Conservation (phyloP, 2,797 vertebrate genomes). For the Epinephelus malabaricus region DNA sequence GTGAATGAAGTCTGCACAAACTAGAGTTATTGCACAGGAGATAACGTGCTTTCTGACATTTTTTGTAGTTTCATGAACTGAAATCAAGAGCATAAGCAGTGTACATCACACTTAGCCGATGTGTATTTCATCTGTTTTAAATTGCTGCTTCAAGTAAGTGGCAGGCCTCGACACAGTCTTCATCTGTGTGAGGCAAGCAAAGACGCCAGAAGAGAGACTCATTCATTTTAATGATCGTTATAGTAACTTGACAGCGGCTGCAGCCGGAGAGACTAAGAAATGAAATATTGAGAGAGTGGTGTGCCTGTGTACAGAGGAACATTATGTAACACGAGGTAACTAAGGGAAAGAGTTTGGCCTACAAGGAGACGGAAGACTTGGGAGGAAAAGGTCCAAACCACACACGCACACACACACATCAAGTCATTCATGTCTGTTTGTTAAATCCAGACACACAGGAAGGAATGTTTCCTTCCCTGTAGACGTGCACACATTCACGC, state of each 20-base stretch:
- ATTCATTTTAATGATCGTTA: conserved; percentile 52
- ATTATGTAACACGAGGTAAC: conserved; percentile 62
- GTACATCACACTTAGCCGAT: not conserved
- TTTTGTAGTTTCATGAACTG: not conserved
- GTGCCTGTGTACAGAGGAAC: conserved; percentile 39
- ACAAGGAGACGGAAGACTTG: conserved; percentile 49
- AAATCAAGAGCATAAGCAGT: conserved; percentile 6
- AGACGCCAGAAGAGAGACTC: conserved; percentile 24
- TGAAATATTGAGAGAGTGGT: conserved; percentile 50
- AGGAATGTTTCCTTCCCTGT: conserved; percentile 64
- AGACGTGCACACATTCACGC: conserved; percentile 53
- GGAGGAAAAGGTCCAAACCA: conserved; percentile 45
- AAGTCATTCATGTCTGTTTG: conserved; percentile 61
- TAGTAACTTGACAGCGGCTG: conserved; percentile 39
- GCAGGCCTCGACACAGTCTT: conserved; percentile 9
- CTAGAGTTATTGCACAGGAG: not conserved
- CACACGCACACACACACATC: conserved; percentile 39
- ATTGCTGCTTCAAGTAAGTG: not conserved
- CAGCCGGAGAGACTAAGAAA: conserved; percentile 33
- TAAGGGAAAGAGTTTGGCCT: conserved; percentile 41
- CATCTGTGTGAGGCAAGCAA: conserved; percentile 14
- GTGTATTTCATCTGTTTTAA: conserved; percentile 4
- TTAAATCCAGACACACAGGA: conserved; percentile 59
- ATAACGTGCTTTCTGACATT: not conserved
- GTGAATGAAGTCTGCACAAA: not conserved